Evolutionary conservation across 2,113 vertebrate genomes (phyloP), one percentile per base, ranked within the genome.

Genomic region (Naja naja): DNA sequence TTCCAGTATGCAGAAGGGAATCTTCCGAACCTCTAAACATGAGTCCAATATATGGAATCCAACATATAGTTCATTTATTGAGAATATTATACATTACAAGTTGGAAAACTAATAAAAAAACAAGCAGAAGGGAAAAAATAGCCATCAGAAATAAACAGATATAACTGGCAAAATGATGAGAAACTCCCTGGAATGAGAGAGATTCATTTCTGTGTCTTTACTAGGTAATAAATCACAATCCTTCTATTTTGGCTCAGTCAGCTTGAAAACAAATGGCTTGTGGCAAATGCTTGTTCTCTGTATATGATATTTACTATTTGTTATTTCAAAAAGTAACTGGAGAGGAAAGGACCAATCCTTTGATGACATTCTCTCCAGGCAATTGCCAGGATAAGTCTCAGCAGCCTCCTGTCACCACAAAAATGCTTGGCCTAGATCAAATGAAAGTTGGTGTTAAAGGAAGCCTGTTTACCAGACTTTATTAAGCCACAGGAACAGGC

Each of bases 221-320:
- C 8, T 11, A 89, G 88, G 34, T 55, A 8, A 0, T 74, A 92
- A 64, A 1, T 91, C 11, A 0, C 25, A 55, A 34, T 4, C 43
- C 3, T 52, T 91, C 92, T 87, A 30, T 92, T 93, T 95, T 18
- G 92, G 56, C 53, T 95, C 91, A 90, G n/a, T 30, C 85, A 93
- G 43, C 0, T 52, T 90, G 92, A 88, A 55, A 90, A 30, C 18
- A 34, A 39, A 22, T 53, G 0, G 39, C 11, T 85, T 89, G 1
- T 94, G 90, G 90, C 25, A 94, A 95, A 96, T 16, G 54, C 11
- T 94, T 87, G 56, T 87, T 93, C 95, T 93, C 22, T 69, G 81
- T 12, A 43, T 89, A 88, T 30, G 30, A 10, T 94, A 90, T 94
- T 96, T 94, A 91, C 45, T 90, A 9, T 39, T 92, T 94, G n/a